Evolutionary conservation across 2,113 vertebrate species (phyloP), one percentile per base, ranked within the genome.

Genomic region (Mohoua ochrocephala): DNA sequence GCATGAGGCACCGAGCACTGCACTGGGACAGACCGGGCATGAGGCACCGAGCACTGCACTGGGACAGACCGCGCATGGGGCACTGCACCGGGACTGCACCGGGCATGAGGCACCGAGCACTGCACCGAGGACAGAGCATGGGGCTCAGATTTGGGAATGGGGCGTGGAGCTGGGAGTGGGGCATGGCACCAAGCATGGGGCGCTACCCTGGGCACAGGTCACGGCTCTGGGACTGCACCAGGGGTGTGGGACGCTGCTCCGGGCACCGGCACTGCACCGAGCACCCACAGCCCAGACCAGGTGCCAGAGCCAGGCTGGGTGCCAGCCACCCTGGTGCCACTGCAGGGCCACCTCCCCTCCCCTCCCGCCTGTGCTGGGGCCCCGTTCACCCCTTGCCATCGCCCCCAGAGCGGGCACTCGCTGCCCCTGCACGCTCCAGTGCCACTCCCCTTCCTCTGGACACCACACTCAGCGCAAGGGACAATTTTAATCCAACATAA

Each of bases 401-500:
- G 1, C 26, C 65, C 45, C 42, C 2, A 6, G 87, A 15, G 41
- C 0, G 1, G 82, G 60, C 2, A 13, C 56, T 54, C 61, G 3
- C 61, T 45, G 30, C 47, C 68, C 68, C 60, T 27, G 49, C 45
- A 8, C 1, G 0, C 23, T 22, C 30, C 6, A 1, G 44, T 15
- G 30, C 69, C 13, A 33, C 12, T 30, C 44, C 24, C 7, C 3
- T 1, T n/a, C 77, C 77, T 71, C 80, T 57, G 44, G 45, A 44
- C 69, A 76, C 63, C 53, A 76, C 53, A 3, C 71, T 82, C 68
- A n/a, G 56, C 6, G n/a, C 77, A 39, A 87, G 52, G 31, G 90
- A 94, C 81, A 18, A 60, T 30, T 97, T 97, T 95, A 96, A 95
- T 95, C 57, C 87, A 60, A 89, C 91, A 50, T n/a, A 73, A 79